Evolutionary conservation across 2,797 vertebrate genomes (phyloP), one percentile per base, ranked within the genome.

Genomic region (Sternotherus odoratus): DNA sequence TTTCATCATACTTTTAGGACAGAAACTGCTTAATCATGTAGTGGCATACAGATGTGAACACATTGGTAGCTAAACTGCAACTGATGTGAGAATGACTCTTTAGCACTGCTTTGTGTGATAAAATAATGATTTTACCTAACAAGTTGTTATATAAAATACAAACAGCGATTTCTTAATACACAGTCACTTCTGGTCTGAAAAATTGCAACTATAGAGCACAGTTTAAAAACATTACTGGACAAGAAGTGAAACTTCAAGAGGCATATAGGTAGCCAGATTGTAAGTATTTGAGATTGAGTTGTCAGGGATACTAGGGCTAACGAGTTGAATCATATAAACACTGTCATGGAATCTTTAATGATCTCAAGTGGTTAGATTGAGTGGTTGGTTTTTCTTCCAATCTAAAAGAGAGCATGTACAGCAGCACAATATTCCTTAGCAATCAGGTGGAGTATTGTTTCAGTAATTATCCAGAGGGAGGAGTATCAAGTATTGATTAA

Each of bases 71-170:
- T 93, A 95, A 96, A 74, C 48, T 93, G 78, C 24, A 85, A 77
- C 49, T 88, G 49, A 85, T 82, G 82, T 82, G 80, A 30, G 5
- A 88, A 89, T 78, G 82, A 88, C 89, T 94, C 89, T 95, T 92
- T 69, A 91, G 39, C 33, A 12, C 56, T 91, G 63, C 87, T 96
- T 84, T 94, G 21, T 90, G 39, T 82, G 53, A 84, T 93, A 87
- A 96, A 96, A 95, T 93, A 84, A 95, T 91, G 90, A 75, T 91
- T 78, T 97, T 94, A 93, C 81, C 51, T 92, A 96, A 94, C 51
- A 91, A 79, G 63, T 39, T 95, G 72, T 95, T 96, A 87, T 84
- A 94, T 96, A 88, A 96, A 95, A 92, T 93, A 96, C 78, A 90
- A 30, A 28, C 86, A 94, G 90, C 87, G 89, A 93, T 95, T 97